Conservation (phyloP, 1,140 invertebrate species). For the Macrostomum lignano region DNA sequence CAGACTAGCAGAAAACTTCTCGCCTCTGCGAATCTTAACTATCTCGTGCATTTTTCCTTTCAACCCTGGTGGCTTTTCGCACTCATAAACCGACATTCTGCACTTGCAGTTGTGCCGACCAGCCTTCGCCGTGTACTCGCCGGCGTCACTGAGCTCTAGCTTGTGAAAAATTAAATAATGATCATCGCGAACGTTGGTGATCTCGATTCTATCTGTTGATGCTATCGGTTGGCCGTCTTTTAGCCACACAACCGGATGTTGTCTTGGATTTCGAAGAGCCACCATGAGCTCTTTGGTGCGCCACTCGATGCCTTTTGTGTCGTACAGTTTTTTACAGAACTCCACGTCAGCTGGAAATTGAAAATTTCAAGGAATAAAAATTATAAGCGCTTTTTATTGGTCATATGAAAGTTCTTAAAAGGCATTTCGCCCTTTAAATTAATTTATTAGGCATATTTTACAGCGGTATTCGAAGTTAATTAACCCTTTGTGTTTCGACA, state of each 20-base stretch:
- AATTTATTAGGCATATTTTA: too few relatives aligned
- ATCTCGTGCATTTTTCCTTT: neutral
- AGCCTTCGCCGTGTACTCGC: conserved; percentile 19
- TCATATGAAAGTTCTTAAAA: too few relatives aligned
- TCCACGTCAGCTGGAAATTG: conserved; percentile 48
- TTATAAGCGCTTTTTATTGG: too few relatives aligned
- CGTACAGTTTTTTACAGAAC: conserved; percentile 81
- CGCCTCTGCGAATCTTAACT: conserved; percentile 9
- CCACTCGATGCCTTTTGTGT: conserved; percentile 58
- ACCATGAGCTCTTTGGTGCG: conserved; percentile 61
- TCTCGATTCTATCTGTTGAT: conserved; percentile 34
- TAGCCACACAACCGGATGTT: conserved; percentile 63
- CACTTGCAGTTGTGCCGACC: conserved; percentile 18
- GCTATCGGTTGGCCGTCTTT: conserved; percentile 61
- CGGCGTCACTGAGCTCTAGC: conserved; percentile 15
- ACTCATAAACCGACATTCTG: conserved; percentile 14
- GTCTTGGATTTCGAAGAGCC: conserved; percentile 62
- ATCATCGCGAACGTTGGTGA: conserved; percentile 16
- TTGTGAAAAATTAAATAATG: conserved; percentile 18
- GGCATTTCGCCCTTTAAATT: too few relatives aligned
- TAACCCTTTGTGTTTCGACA: too few relatives aligned
- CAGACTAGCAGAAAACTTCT: conserved; percentile 5
- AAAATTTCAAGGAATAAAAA: too few relatives aligned
- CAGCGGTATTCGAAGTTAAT: too few relatives aligned
- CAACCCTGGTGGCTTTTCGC: conserved; percentile 7